Conservation (phyloP, 1,140 invertebrate species). For the Drosophila grimshawi region DNA sequence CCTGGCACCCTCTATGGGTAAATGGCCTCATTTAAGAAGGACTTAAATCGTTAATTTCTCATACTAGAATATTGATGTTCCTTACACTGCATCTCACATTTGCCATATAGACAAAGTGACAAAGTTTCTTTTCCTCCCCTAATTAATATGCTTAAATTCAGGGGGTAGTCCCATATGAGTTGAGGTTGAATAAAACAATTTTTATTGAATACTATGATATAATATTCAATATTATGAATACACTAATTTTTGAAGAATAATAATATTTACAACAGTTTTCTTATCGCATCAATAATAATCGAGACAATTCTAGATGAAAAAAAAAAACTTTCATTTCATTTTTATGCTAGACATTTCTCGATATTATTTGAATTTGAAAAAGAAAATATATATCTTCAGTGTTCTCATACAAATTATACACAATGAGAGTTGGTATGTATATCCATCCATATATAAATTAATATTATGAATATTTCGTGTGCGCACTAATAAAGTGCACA, state of each 20-base stretch:
- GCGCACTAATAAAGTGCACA: neutral
- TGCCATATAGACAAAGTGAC: constrained; percentile 53
- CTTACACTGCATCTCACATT: constrained; percentile 60
- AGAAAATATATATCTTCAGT: constrained; percentile 24
- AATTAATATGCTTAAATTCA: constrained; percentile 85
- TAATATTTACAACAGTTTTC: constrained; percentile 13
- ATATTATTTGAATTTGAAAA: constrained; percentile 35
- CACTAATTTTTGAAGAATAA: constrained; percentile 6
- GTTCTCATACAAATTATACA: constrained; percentile 19
- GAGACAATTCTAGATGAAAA: constrained; percentile 43
- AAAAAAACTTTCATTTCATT: constrained; percentile 2
- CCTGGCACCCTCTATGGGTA: constrained; percentile 89
- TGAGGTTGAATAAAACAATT: constrained; percentile 85
- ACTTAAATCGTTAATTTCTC: constrained; percentile 80
- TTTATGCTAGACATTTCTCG: constrained; percentile 54
- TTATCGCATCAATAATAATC: constrained; percentile 23
- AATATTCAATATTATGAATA: constrained; percentile 3
- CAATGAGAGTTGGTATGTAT: constrained; percentile 12
- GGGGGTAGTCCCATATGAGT: constrained; percentile 90
- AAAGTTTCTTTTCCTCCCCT: constrained; percentile 94
- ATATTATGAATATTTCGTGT: constrained; percentile 32
- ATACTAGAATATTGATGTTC: constrained; percentile 56
- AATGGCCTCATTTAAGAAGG: constrained; percentile 70
- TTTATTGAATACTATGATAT: constrained; percentile 6
- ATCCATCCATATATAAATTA: constrained; percentile 11